Percentiles rank a stretch among this genome's conserved stretches.
Evolutionary conservation across 2,113 vertebrate species (phyloP).

Genomic region (Cynocephalus volans): DNA sequence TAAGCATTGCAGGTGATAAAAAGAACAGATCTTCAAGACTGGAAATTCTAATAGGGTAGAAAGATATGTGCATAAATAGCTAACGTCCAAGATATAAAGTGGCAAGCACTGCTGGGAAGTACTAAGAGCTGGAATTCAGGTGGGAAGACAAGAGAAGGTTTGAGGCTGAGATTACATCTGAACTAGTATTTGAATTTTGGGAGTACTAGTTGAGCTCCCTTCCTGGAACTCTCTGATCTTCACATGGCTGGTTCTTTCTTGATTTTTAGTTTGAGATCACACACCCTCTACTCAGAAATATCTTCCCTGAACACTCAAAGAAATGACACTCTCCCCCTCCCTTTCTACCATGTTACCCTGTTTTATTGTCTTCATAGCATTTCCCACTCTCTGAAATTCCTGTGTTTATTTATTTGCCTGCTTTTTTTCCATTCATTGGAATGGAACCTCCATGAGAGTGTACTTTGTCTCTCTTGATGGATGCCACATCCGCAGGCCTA

Average conservation of each 20-base stretch:
- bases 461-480: background rate
- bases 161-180: conserved; percentile 18
- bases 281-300: conserved; percentile 11
- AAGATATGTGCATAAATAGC: background rate
- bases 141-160: conserved; percentile 56
- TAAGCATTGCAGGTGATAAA: background rate
- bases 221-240: conserved; percentile 12
- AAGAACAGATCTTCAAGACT: background rate
- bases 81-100: background rate
- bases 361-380: background rate
- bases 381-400: conserved; percentile 1
- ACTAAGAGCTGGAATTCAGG: background rate
- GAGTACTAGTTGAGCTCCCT: background rate
- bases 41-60: background rate
- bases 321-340: background rate
- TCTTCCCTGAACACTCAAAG: background rate
- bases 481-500: background rate
- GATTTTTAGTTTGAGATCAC: conserved; percentile 52
- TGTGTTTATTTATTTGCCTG: background rate
- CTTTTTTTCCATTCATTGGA: background rate
- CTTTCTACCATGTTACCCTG: background rate
- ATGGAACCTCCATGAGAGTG: background rate
- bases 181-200: conserved; percentile 19
- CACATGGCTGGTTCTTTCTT: conserved; percentile 13
- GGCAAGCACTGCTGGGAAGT: background rate